These are phyloP conservation scores for Upupa epops DNA, from an alignment of 2,113 vertebrate species.

Conservation along the genomic window DNA sequence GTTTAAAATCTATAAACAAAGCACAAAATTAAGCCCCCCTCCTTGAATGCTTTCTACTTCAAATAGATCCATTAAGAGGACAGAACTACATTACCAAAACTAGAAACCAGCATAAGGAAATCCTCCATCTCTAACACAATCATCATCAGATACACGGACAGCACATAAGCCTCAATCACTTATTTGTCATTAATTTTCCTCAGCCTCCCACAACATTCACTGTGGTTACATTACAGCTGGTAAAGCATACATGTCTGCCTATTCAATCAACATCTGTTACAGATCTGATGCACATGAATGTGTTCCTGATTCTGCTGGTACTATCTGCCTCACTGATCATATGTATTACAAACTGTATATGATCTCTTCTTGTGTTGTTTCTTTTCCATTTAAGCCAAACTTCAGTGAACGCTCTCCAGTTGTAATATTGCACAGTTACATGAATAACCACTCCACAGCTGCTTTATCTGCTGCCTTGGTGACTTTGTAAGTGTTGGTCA, in stretches of 20 bases:
- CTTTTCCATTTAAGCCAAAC: neutral
- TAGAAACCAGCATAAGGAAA: neutral
- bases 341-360: accelerated
- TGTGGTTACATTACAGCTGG: neutral
- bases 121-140: neutral
- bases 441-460: neutral
- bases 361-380: neutral
- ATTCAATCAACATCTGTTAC: neutral
- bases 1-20: neutral
- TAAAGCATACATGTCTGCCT: neutral
- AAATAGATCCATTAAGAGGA: neutral
- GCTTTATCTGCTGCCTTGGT: neutral
- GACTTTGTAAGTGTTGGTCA: neutral
- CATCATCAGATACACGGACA: neutral
- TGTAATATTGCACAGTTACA: neutral
- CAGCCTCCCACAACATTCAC: neutral
- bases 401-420: neutral
- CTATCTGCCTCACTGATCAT: neutral
- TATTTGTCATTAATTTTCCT: neutral
- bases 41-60: neutral
- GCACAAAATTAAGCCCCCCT: neutral
- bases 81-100: accelerated
- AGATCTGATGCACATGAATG: neutral
- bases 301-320: neutral
- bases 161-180: neutral